Evolutionary conservation across 2,113 vertebrate genomes (phyloP).

Genomic region (Gymnorhina tibicen): DNA sequence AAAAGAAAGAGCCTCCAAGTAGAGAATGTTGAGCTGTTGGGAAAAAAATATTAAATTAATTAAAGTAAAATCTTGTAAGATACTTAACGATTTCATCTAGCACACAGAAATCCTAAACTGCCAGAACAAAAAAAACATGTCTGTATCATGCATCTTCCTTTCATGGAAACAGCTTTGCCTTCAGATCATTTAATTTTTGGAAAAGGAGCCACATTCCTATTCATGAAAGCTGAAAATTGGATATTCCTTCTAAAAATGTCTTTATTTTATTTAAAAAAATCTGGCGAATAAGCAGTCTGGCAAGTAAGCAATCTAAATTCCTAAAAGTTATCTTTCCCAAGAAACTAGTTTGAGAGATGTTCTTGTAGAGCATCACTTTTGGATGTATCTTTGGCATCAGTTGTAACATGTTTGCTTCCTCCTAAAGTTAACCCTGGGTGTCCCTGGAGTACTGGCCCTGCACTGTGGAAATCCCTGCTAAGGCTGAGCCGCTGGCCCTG

Average conservation of each 20-base stretch:
- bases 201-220: background rate
- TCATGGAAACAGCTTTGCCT: background rate
- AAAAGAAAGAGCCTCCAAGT: background rate
- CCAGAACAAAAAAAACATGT: background rate
- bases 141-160: background rate
- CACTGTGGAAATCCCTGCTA: background rate
- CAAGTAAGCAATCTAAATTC: background rate
- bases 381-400: background rate
- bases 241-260: background rate
- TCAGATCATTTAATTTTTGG: background rate
- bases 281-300: background rate
- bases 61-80: background rate
- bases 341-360: background rate
- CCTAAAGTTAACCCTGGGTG: background rate
- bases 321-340: background rate
- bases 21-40: conserved; percentile 32
- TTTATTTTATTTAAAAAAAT: background rate
- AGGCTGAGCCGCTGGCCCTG: background rate
- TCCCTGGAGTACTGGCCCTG: background rate
- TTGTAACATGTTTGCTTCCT: background rate
- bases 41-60: conserved; percentile 27
- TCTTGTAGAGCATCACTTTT: background rate
- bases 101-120: background rate
- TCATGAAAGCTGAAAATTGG: background rate
- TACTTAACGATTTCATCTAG: background rate